phyloP scores from a whole-genome alignment of 2,888 invertebrate genomes.

The Ctenicera cuprea region DNA sequence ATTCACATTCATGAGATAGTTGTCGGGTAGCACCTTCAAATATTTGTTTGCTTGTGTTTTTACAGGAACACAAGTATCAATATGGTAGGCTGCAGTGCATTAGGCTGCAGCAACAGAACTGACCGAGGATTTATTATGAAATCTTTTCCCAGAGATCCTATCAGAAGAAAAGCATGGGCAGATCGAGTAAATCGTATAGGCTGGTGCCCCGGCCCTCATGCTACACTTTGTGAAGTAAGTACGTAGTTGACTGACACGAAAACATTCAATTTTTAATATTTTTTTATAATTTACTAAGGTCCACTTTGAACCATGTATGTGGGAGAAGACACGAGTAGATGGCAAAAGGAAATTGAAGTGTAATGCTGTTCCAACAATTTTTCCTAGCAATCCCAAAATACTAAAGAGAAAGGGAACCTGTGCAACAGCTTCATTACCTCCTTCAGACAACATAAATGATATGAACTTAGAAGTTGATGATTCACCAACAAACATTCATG shows the following conservation, averaged over 20 bases:
- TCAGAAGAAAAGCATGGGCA: conserved; percentile 67
- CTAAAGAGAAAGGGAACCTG: too few relatives aligned
- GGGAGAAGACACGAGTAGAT: conserved; percentile 33
- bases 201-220: conserved; percentile 69
- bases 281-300: background rate
- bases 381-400: too few relatives aligned
- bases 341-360: conserved; percentile 36
- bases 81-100: conserved; percentile 70
- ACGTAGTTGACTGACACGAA: too few relatives aligned
- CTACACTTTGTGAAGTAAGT: conserved; percentile 67
- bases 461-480: too few relatives aligned
- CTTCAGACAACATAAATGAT: too few relatives aligned
- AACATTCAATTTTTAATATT: too few relatives aligned
- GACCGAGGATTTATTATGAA: conserved; percentile 71
- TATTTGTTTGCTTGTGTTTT: too few relatives aligned
- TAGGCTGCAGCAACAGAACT: conserved; percentile 69
- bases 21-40: too few relatives aligned
- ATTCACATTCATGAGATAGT: too few relatives aligned
- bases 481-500: too few relatives aligned
- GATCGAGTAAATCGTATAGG: conserved; percentile 67
- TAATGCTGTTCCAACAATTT: conserved; percentile 37
- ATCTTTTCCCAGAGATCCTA: conserved; percentile 69
- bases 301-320: background rate
- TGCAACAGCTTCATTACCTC: too few relatives aligned
- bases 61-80: too few relatives aligned